These are phyloP conservation scores for Silurus aristotelis DNA, from an alignment of 2,797 vertebrate species.

Conservation along the genomic window DNA sequence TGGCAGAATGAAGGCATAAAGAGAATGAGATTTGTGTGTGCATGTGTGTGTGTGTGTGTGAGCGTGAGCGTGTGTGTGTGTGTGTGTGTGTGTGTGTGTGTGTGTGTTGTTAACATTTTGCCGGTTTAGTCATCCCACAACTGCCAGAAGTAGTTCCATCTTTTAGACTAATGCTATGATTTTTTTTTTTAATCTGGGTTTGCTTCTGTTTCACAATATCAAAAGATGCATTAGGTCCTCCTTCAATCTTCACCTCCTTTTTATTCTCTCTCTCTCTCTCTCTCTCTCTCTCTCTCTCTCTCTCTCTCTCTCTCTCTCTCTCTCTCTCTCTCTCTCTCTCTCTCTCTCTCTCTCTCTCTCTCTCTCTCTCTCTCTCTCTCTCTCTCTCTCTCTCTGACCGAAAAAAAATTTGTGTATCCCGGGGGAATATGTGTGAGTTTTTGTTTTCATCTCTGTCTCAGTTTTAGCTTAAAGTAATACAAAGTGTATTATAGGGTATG, in stretches of 20 bases:
- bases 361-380: background rate
- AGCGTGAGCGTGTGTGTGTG: background rate
- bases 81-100: background rate
- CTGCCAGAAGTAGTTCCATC: background rate
- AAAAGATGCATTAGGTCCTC: constrained; percentile 20
- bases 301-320: background rate
- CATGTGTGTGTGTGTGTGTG: background rate
- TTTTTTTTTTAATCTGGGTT: constrained; percentile 5
- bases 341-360: background rate
- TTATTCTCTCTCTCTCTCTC: constrained; percentile 9
- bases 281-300: background rate
- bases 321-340: background rate
- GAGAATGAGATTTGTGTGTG: background rate
- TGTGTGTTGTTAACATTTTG: constrained; percentile 30
- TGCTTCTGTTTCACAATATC: constrained; percentile 13
- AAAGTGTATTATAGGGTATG: background rate
- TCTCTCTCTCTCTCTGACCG: background rate
- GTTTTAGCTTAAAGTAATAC: background rate
- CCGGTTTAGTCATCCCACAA: constrained; percentile 28
- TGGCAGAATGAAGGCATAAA: constrained; percentile 15
- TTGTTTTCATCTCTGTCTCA: background rate
- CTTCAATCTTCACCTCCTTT: background rate
- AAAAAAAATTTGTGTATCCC: too few relatives aligned
- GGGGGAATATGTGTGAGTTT: background rate
- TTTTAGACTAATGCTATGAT: constrained; percentile 13